Base-by-base conservation (phyloP, 2,888 invertebrate genomes). In the Esperia sulphurella region DNA sequence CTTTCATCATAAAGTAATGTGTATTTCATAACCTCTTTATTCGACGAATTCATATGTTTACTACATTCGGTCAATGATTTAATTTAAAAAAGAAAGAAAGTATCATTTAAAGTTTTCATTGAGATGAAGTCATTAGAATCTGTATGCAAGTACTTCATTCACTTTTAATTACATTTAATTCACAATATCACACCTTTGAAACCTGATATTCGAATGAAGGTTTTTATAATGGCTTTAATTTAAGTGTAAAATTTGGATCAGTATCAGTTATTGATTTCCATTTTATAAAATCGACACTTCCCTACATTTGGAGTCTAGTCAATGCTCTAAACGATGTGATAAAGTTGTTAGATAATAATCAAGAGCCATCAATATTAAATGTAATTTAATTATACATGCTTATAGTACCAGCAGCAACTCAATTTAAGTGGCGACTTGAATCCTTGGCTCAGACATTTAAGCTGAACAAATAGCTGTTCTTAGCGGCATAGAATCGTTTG, bases 231-330 rank as follows among this genome's bases (percentile, higher is more conserved):
- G n/a, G n/a, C n/a, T n/a, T n/a, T 2, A 49, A 39, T 39, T 44
- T 35, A 35, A 43, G 46, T 38, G 48, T 52, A 50, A 52, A 52
- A 48, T 8, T 49, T 21, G 38, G 35, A 49, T 46, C 48, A 35
- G 29, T 10, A 43, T 35, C 51, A 35, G 14, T 49, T 49, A 48
- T 42, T 40, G 51, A 51, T 46, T 43, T 49, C 21, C 43, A 49
- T 49, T 42, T 33, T 38, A 37, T 49, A 41, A 46, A 43, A 43
- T 49, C n/a, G 28, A 35, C 41, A 49, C 46, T 44, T 41, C 43
- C 45, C 37, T 43, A 38, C 41, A 43, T 39, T 43, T 50, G 49
- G 37, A 43, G 41, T 31, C 45, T 14, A 39, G 5, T n/a, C 31
- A 42, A 14, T 39, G 39, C 38, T 28, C 41, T 37, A 49, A 50